Evolutionary conservation across 1,140 invertebrate species (phyloP).

Genomic region (Solen grandis): DNA sequence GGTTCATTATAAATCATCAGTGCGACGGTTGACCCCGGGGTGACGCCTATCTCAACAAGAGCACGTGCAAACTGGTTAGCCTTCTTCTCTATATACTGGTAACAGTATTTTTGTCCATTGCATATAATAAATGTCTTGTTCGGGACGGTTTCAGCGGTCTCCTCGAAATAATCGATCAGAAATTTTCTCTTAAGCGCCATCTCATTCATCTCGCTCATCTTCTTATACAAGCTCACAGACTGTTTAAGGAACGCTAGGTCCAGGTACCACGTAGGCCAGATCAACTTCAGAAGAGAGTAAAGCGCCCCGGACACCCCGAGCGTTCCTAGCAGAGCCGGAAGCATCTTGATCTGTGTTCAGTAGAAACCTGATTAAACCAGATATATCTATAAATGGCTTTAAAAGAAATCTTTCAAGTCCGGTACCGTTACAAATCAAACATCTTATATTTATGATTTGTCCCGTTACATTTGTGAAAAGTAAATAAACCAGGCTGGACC

Average conservation of each 20-base stretch:
- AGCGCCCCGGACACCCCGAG: neutral
- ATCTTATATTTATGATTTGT: too few species aligned
- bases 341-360: too few species aligned
- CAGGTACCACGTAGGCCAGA: slow-evolving; percentile 34
- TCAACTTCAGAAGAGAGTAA: slow-evolving; percentile 8
- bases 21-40: too few species aligned
- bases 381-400: too few species aligned
- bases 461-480: too few species aligned
- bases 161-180: slow-evolving; percentile 60
- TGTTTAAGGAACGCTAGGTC: slow-evolving; percentile 16
- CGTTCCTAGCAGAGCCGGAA: neutral
- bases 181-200: slow-evolving; percentile 17
- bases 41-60: too few species aligned
- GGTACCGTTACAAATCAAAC: too few species aligned
- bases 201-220: neutral
- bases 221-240: neutral
- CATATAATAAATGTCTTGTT: slow-evolving; percentile 62
- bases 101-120: slow-evolving; percentile 58
- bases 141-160: slow-evolving; percentile 33
- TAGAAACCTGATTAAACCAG: too few species aligned
- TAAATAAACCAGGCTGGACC: too few species aligned
- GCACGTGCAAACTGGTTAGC: too few species aligned
- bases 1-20: slow-evolving; percentile 69
- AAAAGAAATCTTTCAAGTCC: too few species aligned
- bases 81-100: slow-evolving; percentile 58